These are phyloP conservation scores for Sphaeramia orbicularis DNA, from an alignment of 2,797 vertebrate species.

Conservation along the genomic window DNA sequence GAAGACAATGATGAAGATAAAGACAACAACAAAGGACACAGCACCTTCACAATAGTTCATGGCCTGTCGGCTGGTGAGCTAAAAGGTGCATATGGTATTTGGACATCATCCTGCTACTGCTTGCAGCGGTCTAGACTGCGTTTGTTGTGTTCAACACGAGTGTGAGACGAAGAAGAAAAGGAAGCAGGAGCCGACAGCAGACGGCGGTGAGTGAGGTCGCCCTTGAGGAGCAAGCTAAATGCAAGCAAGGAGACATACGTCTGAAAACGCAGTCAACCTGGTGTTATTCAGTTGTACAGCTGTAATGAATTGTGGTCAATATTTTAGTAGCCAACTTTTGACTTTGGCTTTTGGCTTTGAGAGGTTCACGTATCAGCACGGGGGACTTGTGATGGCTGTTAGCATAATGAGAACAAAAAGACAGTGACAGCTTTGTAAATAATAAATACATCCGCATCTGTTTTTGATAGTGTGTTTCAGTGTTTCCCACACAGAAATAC, in stretches of 20 bases:
- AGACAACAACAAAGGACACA: too few species aligned
- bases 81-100: too few species aligned
- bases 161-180: neutral
- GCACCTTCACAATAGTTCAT: too few species aligned
- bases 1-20: too few species aligned
- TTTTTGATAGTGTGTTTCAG: constrained; percentile 11
- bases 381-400: constrained; percentile 42
- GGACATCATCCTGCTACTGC: neutral
- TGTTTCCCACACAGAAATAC: too few species aligned
- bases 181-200: neutral
- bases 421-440: constrained; percentile 52
- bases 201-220: constrained; percentile 17
- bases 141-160: neutral
- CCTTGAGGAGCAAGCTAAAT: constrained; percentile 19
- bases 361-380: constrained; percentile 30
- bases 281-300: constrained; percentile 1
- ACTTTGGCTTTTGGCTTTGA: constrained; percentile 30
- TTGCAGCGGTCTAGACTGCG: neutral
- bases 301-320: constrained; percentile 11
- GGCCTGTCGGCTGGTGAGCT: too few species aligned
- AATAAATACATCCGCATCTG: constrained; percentile 23
- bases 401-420: constrained; percentile 55
- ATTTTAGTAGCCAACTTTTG: constrained; percentile 22
- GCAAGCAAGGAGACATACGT: neutral
- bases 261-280: neutral